Base-by-base conservation (phyloP, 1,140 invertebrate genomes). In the Bicyclus anynana region DNA sequence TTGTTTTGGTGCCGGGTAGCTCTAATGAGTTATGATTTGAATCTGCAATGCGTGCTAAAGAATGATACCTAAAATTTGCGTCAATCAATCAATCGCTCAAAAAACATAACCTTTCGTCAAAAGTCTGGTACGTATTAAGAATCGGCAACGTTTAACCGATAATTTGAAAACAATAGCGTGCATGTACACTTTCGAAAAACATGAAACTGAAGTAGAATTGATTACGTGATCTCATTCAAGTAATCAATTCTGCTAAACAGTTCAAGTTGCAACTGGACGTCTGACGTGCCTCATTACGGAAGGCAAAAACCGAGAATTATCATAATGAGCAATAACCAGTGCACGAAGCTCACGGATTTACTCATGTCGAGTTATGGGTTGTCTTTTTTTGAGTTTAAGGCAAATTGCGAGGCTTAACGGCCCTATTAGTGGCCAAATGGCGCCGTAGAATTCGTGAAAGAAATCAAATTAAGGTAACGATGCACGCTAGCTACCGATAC, bases 401-500 rank as follows among this genome's bases (percentile, higher is more conserved):
- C 54, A 81, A 83, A 74, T 78, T 79, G 62, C 64, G 72, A 69
- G 72, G 63, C 69, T 67, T 71, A 64, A 74, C 71, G 65, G 58
- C 58, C 74, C 69, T 72, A 77, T 86, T 86, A 84, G 74, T 65
- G 67, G 71, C 82, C 84, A 87, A 84, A 85, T 85, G 84, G 80
- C 72, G 80, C 67, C 62, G 68, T 66, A 60, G 58, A 57, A 78
- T 80, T 77, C 77, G 78, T 77, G 72, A 77, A 82, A 77, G 73
- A 85, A 84, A 85, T 84, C 80, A 80, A 84, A 87, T 87, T 84
- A 80, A 72, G 69, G 72, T 83, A 84, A 86, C 74, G 70, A 82
- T 65, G 72, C 84, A 87, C 80, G 80, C 79, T 75, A 85, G 74
- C 84, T 77, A 80, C 82, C 77, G 77, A 80, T 84, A 78, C 71